phyloP scores from a whole-genome alignment of 2,113 vertebrate genomes.

The Oplegnathus fasciatus region DNA sequence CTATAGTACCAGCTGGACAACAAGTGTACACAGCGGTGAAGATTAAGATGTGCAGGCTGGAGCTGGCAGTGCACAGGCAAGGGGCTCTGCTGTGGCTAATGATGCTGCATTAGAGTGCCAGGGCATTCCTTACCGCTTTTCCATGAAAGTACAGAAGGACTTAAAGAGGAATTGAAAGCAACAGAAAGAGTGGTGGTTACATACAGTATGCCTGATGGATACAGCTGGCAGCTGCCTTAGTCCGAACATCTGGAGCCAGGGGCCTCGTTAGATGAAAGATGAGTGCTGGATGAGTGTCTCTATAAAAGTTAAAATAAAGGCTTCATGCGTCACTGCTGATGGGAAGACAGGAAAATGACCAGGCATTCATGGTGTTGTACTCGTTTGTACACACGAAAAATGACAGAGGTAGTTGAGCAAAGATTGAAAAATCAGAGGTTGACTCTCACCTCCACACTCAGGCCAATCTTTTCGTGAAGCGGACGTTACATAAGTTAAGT shows the following conservation, averaged over 20 bases:
- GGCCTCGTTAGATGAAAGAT: constrained; percentile 48
- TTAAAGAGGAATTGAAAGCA: constrained; percentile 28
- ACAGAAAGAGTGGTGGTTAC: constrained; percentile 27
- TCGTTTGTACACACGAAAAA: neutral
- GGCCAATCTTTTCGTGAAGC: neutral
- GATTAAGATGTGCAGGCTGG: constrained; percentile 65
- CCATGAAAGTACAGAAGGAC: constrained; percentile 27
- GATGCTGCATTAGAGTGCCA: constrained; percentile 47
- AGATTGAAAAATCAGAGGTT: neutral
- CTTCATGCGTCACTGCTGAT: constrained; percentile 1
- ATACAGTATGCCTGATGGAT: constrained; percentile 9
- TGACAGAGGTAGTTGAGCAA: neutral
- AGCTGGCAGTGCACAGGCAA: constrained; percentile 31
- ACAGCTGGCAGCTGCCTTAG: constrained; percentile 40
- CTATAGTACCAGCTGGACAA: constrained; percentile 74
- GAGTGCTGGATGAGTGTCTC: constrained; percentile 27
- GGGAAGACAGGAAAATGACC: neutral
- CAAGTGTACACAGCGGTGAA: constrained; percentile 76
- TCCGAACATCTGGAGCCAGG: constrained; percentile 65
- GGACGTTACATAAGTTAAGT: no score
- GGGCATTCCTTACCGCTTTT: constrained; percentile 69
- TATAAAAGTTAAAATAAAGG: constrained; percentile 31
- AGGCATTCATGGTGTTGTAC: neutral
- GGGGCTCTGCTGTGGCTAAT: constrained; percentile 49
- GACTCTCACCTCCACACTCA: neutral